Base-by-base conservation (phyloP, 2,888 invertebrate genomes). In the Platerodrilus igneus region DNA sequence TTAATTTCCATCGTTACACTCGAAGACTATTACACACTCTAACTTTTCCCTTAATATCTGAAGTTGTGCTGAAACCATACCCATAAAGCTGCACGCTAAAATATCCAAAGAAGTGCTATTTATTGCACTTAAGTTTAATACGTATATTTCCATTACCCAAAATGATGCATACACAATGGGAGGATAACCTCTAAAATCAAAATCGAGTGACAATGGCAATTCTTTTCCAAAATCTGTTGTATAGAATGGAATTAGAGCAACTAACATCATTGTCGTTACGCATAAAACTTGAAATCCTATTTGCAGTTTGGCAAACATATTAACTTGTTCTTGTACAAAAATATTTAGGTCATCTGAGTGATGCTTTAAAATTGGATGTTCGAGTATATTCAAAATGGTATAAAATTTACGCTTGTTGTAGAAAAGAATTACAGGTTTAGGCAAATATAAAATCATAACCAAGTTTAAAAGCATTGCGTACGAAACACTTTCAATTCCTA, bases 81-180 rank as follows among this genome's bases (percentile, higher is more conserved):
- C 19, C 30, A 30, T 19, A 4, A 30, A 30, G 17, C 19, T 30
- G 8, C 30, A 30, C 4, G 30, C 18, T 10, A 30, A 11, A 10
- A 30, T 19, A 15, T 30, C 30, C 13, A 30, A 2, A 2, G 18
- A 16, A 30, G 11, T 11, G 6, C 17, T 30, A 10, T 14, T 30
- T 7, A 30, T 9, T 5, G 30, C 30, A 11, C 18, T 27, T 1
- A 27, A 3, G 9, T 27, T 27, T 2, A 16, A 15, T 2, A 27
- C 9, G 8, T 1, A 3, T 2, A 27, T 16, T 7, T 15, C 16
- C n/a, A 11, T 11, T 2, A 16, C 8, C 27, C 27, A 27, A 3
- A 15, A 14, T 1, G 16, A n/a, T 27, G 8, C 13, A 5, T 27
- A 4, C 9, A 8, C 6, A n/a, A 11, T n/a, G n/a, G n/a, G n/a